phyloP scores from a whole-genome alignment of 1,140 invertebrate genomes.

The Drosophila aff. region DNA sequence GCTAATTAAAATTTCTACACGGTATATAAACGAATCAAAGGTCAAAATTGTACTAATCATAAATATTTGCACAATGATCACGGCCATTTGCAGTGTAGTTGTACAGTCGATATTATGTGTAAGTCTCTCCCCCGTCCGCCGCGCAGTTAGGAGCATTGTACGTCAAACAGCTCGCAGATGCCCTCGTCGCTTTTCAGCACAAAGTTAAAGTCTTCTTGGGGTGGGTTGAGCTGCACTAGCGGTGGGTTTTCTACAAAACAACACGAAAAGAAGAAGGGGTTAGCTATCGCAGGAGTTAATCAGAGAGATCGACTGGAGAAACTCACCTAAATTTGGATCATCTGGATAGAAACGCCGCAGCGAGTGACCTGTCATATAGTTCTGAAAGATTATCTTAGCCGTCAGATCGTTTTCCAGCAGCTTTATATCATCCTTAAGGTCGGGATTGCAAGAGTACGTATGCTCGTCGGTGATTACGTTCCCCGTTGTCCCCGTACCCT shows the following conservation, averaged over 20 bases:
- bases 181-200: conserved; percentile 78
- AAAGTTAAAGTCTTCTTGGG: conserved; percentile 80
- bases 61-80: conserved; percentile 81
- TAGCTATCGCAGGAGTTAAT: neutral
- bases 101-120: conserved; percentile 17
- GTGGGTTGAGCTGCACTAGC: conserved; percentile 77
- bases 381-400: conserved; percentile 79
- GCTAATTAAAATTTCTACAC: conserved; percentile 72
- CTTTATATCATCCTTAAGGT: conserved; percentile 76
- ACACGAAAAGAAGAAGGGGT: neutral
- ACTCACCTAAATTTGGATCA: conserved; percentile 78
- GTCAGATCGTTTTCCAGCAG: conserved; percentile 76
- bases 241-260: conserved; percentile 77
- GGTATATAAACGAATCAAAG: conserved; percentile 82
- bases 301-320: neutral
- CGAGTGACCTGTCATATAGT: conserved; percentile 71
- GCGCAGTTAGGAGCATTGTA: conserved; percentile 65
- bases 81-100: conserved; percentile 64
- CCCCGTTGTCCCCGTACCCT: conserved; percentile 39
- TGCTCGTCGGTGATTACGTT: conserved; percentile 80
- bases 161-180: conserved; percentile 82
- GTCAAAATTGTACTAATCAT: conserved; percentile 74
- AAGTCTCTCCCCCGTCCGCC: conserved; percentile 1
- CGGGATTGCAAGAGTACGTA: conserved; percentile 79
- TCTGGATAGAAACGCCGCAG: conserved; percentile 77